phyloP scores from a whole-genome alignment of 2,113 vertebrate genomes.

The Ondatra zibethicus region DNA sequence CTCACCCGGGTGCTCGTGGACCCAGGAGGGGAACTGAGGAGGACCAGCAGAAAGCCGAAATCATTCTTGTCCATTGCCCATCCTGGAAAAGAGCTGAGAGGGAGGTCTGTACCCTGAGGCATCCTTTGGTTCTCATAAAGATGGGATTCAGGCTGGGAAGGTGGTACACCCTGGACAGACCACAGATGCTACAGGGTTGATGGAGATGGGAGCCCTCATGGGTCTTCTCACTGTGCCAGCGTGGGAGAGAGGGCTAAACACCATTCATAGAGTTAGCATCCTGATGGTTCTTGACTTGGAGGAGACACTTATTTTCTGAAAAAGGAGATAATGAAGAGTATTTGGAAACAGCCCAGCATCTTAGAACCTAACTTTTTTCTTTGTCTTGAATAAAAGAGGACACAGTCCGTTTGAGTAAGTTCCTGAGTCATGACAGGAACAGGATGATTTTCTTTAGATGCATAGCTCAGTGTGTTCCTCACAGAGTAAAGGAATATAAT shows the following conservation, averaged over 20 bases:
- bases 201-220: not conserved
- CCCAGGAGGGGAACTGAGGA: not conserved
- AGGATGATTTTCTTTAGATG: not conserved
- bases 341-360: not conserved
- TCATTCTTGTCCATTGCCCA: accelerated
- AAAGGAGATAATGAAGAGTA: no score
- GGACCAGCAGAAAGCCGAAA: accelerated
- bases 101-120: accelerated
- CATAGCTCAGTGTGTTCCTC: not conserved
- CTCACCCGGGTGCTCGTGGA: not conserved
- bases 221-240: not conserved
- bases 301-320: not conserved
- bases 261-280: not conserved
- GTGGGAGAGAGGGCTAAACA: accelerated
- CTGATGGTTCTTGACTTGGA: not conserved
- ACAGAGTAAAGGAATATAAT: not conserved
- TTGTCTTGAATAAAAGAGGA: not conserved
- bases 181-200: not conserved
- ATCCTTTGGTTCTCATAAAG: not conserved
- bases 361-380: not conserved
- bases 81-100: accelerated
- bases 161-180: accelerated
- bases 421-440: not conserved
- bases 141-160: not conserved
- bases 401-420: not conserved